phyloP scores from a whole-genome alignment of 2,113 vertebrate species.

The Podilymbus podiceps region DNA sequence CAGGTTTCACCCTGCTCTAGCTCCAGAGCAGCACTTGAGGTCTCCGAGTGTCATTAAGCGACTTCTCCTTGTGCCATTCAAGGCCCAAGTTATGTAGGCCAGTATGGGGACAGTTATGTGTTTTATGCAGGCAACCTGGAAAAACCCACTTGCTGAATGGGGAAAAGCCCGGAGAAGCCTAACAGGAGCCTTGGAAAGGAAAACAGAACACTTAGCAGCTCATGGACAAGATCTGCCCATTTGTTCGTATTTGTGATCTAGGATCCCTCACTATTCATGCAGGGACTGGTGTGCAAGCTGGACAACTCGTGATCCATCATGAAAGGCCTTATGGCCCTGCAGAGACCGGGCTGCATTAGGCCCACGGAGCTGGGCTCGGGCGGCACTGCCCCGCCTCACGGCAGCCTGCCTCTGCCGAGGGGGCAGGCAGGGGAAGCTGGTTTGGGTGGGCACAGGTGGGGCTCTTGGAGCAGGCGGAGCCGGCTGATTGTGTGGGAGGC shows the following conservation, averaged over 20 bases:
- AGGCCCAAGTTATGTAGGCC: background rate
- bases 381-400: fast-evolving
- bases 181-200: background rate
- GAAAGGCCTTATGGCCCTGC: background rate
- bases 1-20: background rate
- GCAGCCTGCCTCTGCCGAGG: background rate
- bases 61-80: background rate
- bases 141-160: fast-evolving
- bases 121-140: background rate
- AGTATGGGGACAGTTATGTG: fast-evolving
- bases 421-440: background rate
- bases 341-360: background rate
- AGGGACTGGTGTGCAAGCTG: background rate
- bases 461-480: background rate
- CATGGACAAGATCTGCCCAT: fast-evolving
- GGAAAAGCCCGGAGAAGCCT: background rate
- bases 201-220: background rate
- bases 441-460: background rate
- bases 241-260: background rate
- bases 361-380: fast-evolving
- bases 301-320: fast-evolving
- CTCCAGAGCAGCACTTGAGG: background rate
- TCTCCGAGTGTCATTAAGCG: background rate
- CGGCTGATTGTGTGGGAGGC: background rate
- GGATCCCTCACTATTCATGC: background rate